These are phyloP conservation scores for Micromys minutus DNA, from an alignment of 2,113 vertebrate species.

Conservation along the genomic window DNA sequence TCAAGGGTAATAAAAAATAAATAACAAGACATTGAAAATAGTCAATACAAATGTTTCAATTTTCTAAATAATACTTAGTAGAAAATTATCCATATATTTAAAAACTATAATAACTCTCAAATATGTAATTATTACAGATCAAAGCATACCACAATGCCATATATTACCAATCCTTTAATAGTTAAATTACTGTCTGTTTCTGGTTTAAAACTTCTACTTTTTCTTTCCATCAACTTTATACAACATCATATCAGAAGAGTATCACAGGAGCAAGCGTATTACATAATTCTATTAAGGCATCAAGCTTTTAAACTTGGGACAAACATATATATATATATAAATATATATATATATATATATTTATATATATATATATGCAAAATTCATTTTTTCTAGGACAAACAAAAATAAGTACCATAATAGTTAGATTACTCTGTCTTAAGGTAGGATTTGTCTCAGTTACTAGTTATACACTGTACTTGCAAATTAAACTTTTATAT, in stretches of 20 bases:
- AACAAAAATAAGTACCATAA: slow-evolving; percentile 75
- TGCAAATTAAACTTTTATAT: slow-evolving; percentile 81
- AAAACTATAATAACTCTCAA: slow-evolving; percentile 10
- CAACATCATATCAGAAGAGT: slow-evolving; percentile 55
- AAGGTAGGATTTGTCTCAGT: slow-evolving; percentile 65
- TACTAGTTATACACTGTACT: slow-evolving; percentile 71
- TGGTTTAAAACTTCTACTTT: slow-evolving; percentile 18
- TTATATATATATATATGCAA: slow-evolving; percentile 71
- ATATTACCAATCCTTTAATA: neutral
- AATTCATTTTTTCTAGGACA: slow-evolving; percentile 79
- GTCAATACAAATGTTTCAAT: neutral
- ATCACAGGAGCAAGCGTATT: slow-evolving; percentile 54
- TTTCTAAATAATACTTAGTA: neutral
- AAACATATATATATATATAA: slow-evolving; percentile 9
- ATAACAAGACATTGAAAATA: neutral
- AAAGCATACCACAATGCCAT: neutral
- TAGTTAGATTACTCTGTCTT: slow-evolving; percentile 73
- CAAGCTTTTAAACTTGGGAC: slow-evolving; percentile 60
- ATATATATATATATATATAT: no score
- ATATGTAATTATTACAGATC: neutral
- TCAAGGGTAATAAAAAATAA: neutral
- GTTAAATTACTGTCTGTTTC: slow-evolving; percentile 19
- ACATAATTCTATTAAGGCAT: slow-evolving; percentile 60
- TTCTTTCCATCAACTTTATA: slow-evolving; percentile 47
- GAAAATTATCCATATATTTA: slow-evolving; percentile 13